Evolutionary conservation across 2,888 invertebrate species (phyloP), one percentile per base, ranked within the genome.

Genomic region (Tolmerus cingulatus): DNA sequence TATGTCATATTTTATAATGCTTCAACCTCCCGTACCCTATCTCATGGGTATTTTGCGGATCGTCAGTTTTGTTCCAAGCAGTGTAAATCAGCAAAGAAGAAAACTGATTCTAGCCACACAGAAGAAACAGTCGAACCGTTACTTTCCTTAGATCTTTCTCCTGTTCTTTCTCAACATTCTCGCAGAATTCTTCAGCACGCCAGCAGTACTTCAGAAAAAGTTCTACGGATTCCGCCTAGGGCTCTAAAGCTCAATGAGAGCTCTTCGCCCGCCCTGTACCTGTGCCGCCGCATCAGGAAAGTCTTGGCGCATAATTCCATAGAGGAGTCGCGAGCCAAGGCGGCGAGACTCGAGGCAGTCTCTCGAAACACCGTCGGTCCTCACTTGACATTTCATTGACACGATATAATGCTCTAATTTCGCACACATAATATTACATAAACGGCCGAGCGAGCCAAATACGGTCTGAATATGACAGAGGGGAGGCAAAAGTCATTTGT

Each of bases 311-410:
- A 4, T 46, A 46, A 46, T 14, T 46, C 43, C 43, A 46, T 46
- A 16, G 43, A 46, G 43, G 43, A 46, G 43, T 46, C 16, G 14
- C 43, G 16, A 46, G 43, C 14, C 43, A 16, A 46, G 14, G 16
- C 4, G 43, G 16, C 43, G 12, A 5, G 14, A 46, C 43, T 46
- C 43, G 43, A 14, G 43, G 43, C 43, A 46, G 43, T 14, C 14
- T 46, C 16, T 12, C 43, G 16, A 43, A 43, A 43, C 43, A 46
- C 43, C 43, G 27, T n/a, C 23, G 27, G 79, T 23, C 30, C 12
- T 81, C 79, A 81, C 79, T 81, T 81, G 51, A 81, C 79, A 81
- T 81, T 81, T 81, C 79, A 81, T 51, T 81, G 79, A 81, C 51
- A 81, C 79, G 51, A 46, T 81, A 81, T 51, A 51, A 81, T 81